Base-by-base conservation (phyloP, 2,113 vertebrate genomes). In the Camelus bactrianus region DNA sequence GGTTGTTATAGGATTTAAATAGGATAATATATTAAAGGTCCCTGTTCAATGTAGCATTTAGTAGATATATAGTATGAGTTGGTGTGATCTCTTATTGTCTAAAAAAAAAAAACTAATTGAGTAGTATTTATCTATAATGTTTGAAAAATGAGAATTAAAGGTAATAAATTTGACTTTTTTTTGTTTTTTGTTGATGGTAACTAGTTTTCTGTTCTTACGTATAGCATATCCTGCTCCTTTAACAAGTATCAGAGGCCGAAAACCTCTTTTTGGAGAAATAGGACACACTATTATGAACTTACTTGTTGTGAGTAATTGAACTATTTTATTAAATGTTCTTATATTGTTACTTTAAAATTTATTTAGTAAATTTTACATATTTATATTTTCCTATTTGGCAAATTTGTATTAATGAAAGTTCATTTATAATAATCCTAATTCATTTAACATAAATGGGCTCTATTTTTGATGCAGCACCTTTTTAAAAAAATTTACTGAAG, bases 221-320 rank as follows among this genome's bases (percentile, higher is more conserved):
- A 2, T 98, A 99, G 99, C 87, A 3, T 99, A 99, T 97, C 99
- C 99, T 95, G 97, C 98, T 54, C 94, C 99, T 19, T 35, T 99
- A 89, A 97, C 98, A 15, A 99, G 99, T 93, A 96, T 99, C 72
- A 99, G 99, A 96, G 98, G 99, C 92, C 98, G 99, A 81, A 98
- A 99, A 26, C 98, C 99, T 15, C 98, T 99, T 84, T 99, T 99
- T 38, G 98, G 99, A 97, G 99, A 99, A 98, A 99, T 99, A 4
- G 99, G 99, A 96, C 99, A 99, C 97, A 99, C 99, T 42, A 99
- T 99, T 95, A 99, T 99, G 99, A 99, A 99, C 82, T 98, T 99
- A 6, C 99, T 99, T 98, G 99, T 99, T 97, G 99, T 99, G 97
- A 99, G 99, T 99, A 98, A 84, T 97, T 91, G 30, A 79, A 73